Evolutionary conservation across 2,113 vertebrate species (phyloP).

Genomic region (Sclerurus mexicanus): DNA sequence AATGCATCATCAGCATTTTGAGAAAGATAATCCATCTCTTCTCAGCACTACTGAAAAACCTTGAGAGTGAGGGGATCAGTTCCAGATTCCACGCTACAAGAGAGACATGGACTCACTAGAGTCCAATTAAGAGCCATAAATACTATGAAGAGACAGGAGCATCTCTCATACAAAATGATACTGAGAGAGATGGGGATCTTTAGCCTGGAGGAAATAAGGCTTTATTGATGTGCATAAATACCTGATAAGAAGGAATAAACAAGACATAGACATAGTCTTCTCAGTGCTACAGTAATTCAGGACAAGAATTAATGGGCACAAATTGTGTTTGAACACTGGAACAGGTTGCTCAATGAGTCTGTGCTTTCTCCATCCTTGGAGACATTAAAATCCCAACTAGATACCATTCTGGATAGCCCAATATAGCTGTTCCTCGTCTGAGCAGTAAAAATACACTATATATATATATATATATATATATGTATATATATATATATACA

Average conservation of each 20-base stretch:
- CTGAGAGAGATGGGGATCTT: not conserved
- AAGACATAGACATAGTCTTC: not conserved
- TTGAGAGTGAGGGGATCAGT: not conserved
- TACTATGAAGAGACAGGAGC: not conserved
- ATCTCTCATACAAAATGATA: not conserved
- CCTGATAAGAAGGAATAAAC: not conserved
- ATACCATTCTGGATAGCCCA: not conserved
- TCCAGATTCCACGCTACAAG: not conserved
- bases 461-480: not conserved
- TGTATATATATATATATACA: no score
- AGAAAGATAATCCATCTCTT: not conserved
- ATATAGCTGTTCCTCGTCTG: not conserved
- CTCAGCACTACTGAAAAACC: not conserved
- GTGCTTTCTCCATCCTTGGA: not conserved
- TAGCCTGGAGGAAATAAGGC: not conserved
- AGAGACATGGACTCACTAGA: not conserved
- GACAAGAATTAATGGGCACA: not conserved
- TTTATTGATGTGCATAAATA: not conserved
- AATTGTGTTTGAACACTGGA: not conserved
- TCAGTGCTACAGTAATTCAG: not conserved
- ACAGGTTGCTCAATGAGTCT: not conserved
- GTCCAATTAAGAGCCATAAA: not conserved
- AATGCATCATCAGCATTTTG: not conserved
- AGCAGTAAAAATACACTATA: not conserved
- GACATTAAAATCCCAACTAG: not conserved